Base-by-base conservation (phyloP, 2,797 vertebrate species). In the Chelon auratus region DNA sequence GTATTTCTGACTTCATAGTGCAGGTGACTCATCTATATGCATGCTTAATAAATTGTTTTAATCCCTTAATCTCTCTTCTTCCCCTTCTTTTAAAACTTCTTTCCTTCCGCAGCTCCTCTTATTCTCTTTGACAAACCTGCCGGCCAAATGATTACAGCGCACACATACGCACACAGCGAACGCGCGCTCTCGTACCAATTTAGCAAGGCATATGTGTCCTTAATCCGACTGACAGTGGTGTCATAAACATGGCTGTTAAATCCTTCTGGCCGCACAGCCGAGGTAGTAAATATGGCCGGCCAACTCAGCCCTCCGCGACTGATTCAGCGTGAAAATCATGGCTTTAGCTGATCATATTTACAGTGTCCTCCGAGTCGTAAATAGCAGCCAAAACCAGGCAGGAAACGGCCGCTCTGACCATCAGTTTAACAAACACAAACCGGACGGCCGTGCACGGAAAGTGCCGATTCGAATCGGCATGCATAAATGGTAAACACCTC, bases 311-410 rank as follows among this genome's bases (percentile, higher is more conserved):
- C 73, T 71, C 68, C 68, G 62, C 18, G 20, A 76, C 77, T 82
- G 85, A 86, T 87, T 89, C 81, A 80, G 86, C 55, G 70, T 86
- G 87, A 89, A 88, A 87, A 87, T 78, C 77, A 9, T 60, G 77
- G 78, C 82, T 79, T 83, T 52, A 64, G 75, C 54, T 39, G 61
- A 73, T 86, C 80, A 87, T 90, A 87, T 91, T 90, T 88, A 81
- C 86, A 83, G 70, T 62, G 80, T 83, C 77, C 68, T 89, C 64
- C 48, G 58, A 70, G 77, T 86, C 75, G 54, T 79, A 86, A 85
- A 85, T 77, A 89, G 85, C 81, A 82, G 82, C 78, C 72, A 74
- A 85, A 77, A 45, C 22, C 75, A 59, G 75, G 55, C 81, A 83
- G 85, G 80, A 82, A 86, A 80, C 10, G 80, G 72, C 75, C 75